Percentiles rank a stretch among this genome's conserved stretches.
Evolutionary conservation across 2,888 invertebrate species (phyloP).

Genomic region (Andrena dorsata): DNA sequence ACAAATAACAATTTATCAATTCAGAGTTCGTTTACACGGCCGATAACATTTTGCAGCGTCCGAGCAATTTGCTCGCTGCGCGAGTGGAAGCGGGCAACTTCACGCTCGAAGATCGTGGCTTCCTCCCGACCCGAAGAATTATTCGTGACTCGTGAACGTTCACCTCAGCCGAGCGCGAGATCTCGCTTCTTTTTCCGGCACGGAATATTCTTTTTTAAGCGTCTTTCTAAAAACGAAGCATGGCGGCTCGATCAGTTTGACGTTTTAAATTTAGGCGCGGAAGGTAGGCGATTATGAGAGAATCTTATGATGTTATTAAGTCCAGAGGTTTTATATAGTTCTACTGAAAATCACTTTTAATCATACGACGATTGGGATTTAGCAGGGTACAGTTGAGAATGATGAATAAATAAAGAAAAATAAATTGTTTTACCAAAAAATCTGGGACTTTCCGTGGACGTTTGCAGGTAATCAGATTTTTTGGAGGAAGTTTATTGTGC

Average conservation of each 20-base stretch:
- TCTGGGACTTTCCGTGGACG: too few relatives aligned
- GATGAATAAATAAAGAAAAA: too few relatives aligned
- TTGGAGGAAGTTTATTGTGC: too few relatives aligned
- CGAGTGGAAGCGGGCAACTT: not conserved
- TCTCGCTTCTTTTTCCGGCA: conserved; percentile 6
- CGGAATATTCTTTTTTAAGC: conserved; percentile 15
- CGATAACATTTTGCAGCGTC: conserved; percentile 37
- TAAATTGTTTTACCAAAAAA: too few relatives aligned
- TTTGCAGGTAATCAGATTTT: too few relatives aligned
- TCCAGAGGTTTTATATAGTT: too few relatives aligned
- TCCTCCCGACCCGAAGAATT: not conserved
- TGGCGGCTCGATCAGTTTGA: not conserved
- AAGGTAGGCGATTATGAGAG: not conserved
- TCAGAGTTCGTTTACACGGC: conserved; percentile 48
- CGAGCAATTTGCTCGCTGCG: conserved; percentile 38
- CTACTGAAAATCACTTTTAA: too few relatives aligned
- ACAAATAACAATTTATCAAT: conserved; percentile 35
- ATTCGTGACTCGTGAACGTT: conserved; percentile 20
- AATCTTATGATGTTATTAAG: too few relatives aligned
- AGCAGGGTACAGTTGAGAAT: too few relatives aligned
- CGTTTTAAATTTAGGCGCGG: not conserved
- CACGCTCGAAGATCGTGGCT: not conserved
- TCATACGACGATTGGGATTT: too few relatives aligned
- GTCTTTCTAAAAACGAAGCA: conserved; percentile 1
- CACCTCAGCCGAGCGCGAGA: too few relatives aligned